Base-by-base conservation (phyloP, 2,113 vertebrate genomes). In the Microtus montanus region DNA sequence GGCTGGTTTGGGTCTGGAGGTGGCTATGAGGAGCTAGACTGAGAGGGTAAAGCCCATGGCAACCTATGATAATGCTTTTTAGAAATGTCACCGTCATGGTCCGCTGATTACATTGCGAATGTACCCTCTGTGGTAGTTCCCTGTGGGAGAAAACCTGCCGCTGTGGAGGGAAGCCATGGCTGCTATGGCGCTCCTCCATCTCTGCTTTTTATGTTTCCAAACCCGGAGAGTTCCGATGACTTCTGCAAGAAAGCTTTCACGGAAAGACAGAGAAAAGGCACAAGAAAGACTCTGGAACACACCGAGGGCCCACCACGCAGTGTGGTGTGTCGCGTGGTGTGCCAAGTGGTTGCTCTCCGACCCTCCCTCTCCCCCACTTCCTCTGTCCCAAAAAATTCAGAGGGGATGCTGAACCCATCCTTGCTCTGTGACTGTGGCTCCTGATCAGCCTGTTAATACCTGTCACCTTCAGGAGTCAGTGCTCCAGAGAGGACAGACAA, bases 201-300 rank as follows among this genome's bases (percentile, higher is more conserved):
- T 91, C 58, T 82, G 64, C 17, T 85, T 78, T 8, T 3, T 49
- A 15, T 68, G 44, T 33, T 66, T 47, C 47, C 63, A 68, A 87
- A 77, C 3, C 30, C 41, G 54, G 35, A 92, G 54, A 71, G 44
- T 61, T 58, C 33, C 74, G 86, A 73, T 87, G 47, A 92, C 66
- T 89, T 47, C 30, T 84, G 26, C 30, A 91, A 26, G 19, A 80
- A 63, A 52, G 86, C 54, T 79, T 92, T 82, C 28, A 92, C 90
- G 74, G 49, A 83, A 73, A 78, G 64, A 75, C 3, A 17, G 17
- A 52, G 54, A 33, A 54, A 90, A 44, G 63, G 77, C 30, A 13
- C 74, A 22, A 94, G 74, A 70, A 52, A 91, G 26, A 95, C 83
- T 70, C 9, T 19, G 52, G 63, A 74, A 61, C 5, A 13, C 33